Conservation (phyloP, 2,797 vertebrate species). For the Rhyacichthys aspro region DNA sequence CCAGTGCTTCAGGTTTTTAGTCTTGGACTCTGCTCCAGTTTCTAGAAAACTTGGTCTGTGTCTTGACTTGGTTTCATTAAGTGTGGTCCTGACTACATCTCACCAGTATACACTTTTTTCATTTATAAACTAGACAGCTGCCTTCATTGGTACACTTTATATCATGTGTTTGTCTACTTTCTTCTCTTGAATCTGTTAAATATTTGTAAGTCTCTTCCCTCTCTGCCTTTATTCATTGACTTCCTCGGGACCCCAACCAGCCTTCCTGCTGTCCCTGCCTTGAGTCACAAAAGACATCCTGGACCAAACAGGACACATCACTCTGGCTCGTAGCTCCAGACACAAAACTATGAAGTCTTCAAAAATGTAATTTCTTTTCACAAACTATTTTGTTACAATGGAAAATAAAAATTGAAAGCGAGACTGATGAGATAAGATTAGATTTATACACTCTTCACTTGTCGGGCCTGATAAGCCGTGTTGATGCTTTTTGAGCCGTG, state of each 20-base stretch:
- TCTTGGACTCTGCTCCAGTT: too few relatives aligned
- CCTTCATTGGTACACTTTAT: not conserved
- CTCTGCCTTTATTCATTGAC: slow-evolving; percentile 56
- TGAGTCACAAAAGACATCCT: slow-evolving; percentile 76
- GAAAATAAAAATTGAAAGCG: slow-evolving; percentile 4
- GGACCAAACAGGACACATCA: slow-evolving; percentile 32
- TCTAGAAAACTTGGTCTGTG: too few relatives aligned
- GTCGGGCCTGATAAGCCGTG: slow-evolving; percentile 45
- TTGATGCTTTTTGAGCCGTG: slow-evolving; percentile 31
- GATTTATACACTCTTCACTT: slow-evolving; percentile 26
- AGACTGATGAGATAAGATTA: slow-evolving; percentile 16
- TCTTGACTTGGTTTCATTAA: too few relatives aligned
- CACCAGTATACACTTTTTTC: too few relatives aligned
- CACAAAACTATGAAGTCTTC: slow-evolving; percentile 19
- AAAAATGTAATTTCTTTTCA: slow-evolving; percentile 11
- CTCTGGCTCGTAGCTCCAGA: slow-evolving; percentile 20
- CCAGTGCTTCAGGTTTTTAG: too few relatives aligned
- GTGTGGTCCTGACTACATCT: too few relatives aligned
- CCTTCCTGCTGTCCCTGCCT: slow-evolving; percentile 76
- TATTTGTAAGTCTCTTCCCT: slow-evolving; percentile 44
- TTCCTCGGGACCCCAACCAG: slow-evolving; percentile 73
- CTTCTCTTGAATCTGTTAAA: not conserved
- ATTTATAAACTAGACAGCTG: too few relatives aligned
- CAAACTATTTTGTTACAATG: slow-evolving; percentile 9
- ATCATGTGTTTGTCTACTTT: not conserved